phyloP scores from a whole-genome alignment of 2,113 vertebrate species.

The Sylvilagus bachmani region DNA sequence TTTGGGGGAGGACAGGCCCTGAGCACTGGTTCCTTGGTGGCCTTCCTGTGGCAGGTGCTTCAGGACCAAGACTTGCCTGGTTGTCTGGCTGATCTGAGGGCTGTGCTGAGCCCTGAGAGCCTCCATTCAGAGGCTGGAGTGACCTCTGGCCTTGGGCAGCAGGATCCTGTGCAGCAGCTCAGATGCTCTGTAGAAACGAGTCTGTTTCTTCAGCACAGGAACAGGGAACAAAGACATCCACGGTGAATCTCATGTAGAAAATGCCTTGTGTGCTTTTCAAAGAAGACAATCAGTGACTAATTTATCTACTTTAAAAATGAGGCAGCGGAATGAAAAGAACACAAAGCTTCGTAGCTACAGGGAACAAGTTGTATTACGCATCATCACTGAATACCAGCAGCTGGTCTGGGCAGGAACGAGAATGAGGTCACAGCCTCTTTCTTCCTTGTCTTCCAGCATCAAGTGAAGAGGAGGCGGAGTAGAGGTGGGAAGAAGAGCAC shows the following conservation, averaged over 20 bases:
- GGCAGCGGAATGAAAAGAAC: not conserved
- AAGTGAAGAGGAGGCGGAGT: not conserved
- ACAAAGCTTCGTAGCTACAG: not conserved
- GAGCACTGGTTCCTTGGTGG: not conserved
- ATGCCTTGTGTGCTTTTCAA: not conserved
- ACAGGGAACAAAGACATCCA: not conserved
- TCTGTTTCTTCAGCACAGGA: not conserved
- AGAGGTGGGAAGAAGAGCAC: not conserved
- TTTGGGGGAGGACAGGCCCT: not conserved
- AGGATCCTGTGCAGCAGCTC: not conserved
- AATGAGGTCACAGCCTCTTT: not conserved
- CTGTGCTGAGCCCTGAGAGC: not conserved
- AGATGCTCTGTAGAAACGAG: not conserved
- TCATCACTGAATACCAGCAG: not conserved
- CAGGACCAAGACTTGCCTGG: not conserved
- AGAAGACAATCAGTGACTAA: not conserved
- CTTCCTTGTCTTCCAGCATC: not conserved
- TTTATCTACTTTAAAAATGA: conserved; percentile 11
- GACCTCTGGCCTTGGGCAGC: not conserved
- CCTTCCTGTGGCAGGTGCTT: not conserved
- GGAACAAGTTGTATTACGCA: not conserved
- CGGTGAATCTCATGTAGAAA: not conserved
- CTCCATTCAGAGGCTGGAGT: not conserved
- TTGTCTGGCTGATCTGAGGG: not conserved
- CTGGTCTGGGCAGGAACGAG: not conserved